These are phyloP conservation scores for Euphonia xanthogaster DNA, from an alignment of 2,797 vertebrate species.

Conservation along the genomic window DNA sequence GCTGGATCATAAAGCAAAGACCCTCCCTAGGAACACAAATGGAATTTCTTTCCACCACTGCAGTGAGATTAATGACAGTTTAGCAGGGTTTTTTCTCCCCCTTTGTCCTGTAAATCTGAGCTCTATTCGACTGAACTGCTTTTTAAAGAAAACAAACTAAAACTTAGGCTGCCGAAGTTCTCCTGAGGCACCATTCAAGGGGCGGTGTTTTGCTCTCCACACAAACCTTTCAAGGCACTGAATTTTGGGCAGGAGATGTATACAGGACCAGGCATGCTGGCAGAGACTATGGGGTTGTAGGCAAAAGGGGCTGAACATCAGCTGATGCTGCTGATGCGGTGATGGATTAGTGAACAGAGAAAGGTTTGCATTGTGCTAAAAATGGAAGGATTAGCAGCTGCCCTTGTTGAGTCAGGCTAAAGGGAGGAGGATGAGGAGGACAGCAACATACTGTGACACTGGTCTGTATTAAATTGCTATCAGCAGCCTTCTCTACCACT, in stretches of 20 bases:
- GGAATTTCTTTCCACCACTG: constrained; percentile 36
- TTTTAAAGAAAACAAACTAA: constrained; percentile 38
- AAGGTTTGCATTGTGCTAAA: constrained; percentile 61
- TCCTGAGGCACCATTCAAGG: constrained; percentile 6
- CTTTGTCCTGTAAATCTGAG: constrained; percentile 19
- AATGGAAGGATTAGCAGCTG: constrained; percentile 57
- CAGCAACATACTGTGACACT: not conserved
- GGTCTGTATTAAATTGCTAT: not conserved
- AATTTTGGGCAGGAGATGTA: not conserved
- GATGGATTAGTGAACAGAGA: constrained; percentile 52
- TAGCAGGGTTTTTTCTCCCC: not conserved
- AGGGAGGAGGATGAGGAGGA: constrained; percentile 18
- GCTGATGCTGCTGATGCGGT: constrained; percentile 58
- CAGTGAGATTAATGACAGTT: constrained; percentile 33
- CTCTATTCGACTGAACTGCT: not conserved
- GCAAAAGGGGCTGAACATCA: constrained; percentile 34
- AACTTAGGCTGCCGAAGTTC: not conserved
- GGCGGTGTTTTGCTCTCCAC: not conserved
- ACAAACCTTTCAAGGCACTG: not conserved
- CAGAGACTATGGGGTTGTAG: not conserved
- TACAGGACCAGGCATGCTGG: not conserved
- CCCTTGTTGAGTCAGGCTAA: constrained; percentile 13
- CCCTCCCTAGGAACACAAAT: constrained; percentile 36
- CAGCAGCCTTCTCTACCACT: not conserved
- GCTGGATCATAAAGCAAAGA: constrained; percentile 42